Evolutionary conservation across 2,113 vertebrate genomes (phyloP).

Genomic region (Xiphorhynchus elegans): DNA sequence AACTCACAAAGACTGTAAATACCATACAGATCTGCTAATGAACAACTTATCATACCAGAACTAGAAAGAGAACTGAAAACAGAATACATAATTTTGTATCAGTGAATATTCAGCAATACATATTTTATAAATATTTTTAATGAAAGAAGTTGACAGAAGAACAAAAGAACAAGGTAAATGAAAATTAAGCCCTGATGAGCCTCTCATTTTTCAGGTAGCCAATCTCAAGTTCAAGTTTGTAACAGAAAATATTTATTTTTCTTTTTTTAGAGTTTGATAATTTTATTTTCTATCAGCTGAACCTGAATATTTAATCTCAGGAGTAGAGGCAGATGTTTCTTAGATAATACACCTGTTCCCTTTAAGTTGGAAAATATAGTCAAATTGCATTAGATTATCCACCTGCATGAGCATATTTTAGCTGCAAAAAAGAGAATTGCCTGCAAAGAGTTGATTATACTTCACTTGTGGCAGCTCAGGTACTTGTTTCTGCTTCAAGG

Average conservation of each 20-base stretch:
- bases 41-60: not conserved
- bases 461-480: not conserved
- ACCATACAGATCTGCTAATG: not conserved
- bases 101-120: not conserved
- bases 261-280: slow-evolving; percentile 33
- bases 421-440: not conserved
- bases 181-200: slow-evolving; percentile 40
- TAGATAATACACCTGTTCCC: slow-evolving; percentile 72
- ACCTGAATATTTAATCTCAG: slow-evolving; percentile 49
- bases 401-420: not conserved
- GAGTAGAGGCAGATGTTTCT: slow-evolving; percentile 72
- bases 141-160: not conserved
- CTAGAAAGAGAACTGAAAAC: not conserved
- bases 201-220: slow-evolving; percentile 11
- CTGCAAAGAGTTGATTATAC: slow-evolving; percentile 4
- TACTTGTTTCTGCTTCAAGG: not conserved
- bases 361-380: slow-evolving; percentile 50
- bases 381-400: slow-evolving; percentile 29
- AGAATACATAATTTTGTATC: not conserved
- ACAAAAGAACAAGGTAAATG: slow-evolving; percentile 26
- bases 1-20: not conserved
- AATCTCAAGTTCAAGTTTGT: slow-evolving; percentile 25
- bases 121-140: not conserved
- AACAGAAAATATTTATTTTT: not conserved
- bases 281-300: slow-evolving; percentile 51